These are phyloP conservation scores for Odontamblyopus rebecca DNA, from an alignment of 2,797 vertebrate species.

Conservation along the genomic window DNA sequence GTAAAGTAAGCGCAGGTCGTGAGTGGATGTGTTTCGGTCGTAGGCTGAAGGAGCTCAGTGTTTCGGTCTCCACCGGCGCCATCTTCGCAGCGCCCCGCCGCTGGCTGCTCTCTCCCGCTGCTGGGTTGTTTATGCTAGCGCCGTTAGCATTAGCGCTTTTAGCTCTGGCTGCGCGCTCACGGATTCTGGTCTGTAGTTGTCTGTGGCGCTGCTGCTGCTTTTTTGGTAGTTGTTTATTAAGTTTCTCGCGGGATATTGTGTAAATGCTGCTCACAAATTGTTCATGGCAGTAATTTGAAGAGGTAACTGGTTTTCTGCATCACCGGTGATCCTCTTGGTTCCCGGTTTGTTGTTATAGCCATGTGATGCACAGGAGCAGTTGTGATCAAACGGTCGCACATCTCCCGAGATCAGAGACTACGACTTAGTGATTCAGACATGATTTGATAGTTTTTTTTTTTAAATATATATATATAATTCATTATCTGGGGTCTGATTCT, in stretches of 20 bases:
- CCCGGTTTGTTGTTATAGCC: slow-evolving; percentile 63
- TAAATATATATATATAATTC: no score
- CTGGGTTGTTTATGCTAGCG: slow-evolving; percentile 50
- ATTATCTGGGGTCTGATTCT: not conserved
- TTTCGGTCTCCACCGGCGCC: slow-evolving; percentile 60
- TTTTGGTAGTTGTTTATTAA: not conserved
- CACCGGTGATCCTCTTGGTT: not conserved
- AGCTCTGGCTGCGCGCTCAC: not conserved
- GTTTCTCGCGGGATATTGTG: not conserved
- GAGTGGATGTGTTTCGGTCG: slow-evolving; percentile 10
- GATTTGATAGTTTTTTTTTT: not conserved
- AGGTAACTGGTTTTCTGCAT: not conserved
- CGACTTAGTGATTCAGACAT: not conserved
- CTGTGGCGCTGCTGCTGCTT: not conserved
- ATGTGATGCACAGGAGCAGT: slow-evolving; percentile 47
- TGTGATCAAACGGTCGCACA: slow-evolving; percentile 19
- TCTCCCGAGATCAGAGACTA: not conserved
- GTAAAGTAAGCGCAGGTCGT: not conserved
- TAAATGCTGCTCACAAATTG: not conserved
- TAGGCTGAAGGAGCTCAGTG: slow-evolving; percentile 31
- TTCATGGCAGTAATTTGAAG: not conserved
- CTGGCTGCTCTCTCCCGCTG: slow-evolving; percentile 52
- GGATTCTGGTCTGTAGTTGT: not conserved
- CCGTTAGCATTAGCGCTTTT: slow-evolving; percentile 54
- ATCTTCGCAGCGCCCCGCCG: slow-evolving; percentile 61